Conservation (phyloP, 1,140 invertebrate genomes). For the Aphis gossypii region DNA sequence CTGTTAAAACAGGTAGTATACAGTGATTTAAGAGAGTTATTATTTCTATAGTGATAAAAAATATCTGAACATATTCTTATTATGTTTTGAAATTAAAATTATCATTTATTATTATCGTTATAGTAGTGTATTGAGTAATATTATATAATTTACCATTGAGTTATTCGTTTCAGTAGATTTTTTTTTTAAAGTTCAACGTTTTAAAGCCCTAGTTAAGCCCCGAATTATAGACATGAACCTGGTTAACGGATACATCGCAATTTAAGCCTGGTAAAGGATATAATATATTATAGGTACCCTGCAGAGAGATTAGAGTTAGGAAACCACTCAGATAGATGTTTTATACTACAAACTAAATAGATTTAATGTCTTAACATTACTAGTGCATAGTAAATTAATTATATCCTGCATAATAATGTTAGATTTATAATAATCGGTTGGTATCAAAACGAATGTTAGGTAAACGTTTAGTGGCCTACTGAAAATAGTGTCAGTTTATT, state of each 20-base stretch:
- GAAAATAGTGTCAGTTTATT: not conserved
- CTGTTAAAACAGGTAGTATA: not conserved
- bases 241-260: not conserved
- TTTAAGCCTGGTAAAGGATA: not conserved
- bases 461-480: not conserved
- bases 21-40: not conserved
- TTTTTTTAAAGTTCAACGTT: not conserved
- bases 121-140: not conserved
- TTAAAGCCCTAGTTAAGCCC: not conserved
- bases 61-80: not conserved
- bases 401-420: not conserved
- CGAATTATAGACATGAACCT: not conserved
- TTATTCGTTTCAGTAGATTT: not conserved
- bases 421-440: not conserved
- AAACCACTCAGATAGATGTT: not conserved
- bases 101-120: not conserved
- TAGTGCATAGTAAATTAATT: too few species aligned
- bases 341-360: not conserved
- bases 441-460: not conserved
- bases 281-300: not conserved
- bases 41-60: not conserved
- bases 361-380: not conserved
- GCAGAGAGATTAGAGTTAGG: not conserved
- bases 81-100: not conserved
- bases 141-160: not conserved